Conservation (phyloP, 2,797 vertebrate species). For the Acrocephalus scirpaceus region DNA sequence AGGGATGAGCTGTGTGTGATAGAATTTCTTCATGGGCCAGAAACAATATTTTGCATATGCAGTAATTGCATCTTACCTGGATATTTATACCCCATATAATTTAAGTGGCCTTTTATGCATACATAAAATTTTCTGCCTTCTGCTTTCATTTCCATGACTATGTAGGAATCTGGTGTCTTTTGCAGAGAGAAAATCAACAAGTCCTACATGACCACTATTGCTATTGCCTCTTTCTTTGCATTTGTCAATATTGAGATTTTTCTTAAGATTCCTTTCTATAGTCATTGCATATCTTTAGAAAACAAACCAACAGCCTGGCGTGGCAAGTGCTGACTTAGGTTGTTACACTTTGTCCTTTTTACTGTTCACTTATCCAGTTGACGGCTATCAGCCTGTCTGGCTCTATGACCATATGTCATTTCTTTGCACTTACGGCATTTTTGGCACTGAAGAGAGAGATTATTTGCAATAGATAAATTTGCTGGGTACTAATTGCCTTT, state of each 20-base stretch:
- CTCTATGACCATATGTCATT: background rate
- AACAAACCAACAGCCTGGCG: background rate
- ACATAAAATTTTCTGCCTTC: background rate
- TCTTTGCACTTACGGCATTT: background rate
- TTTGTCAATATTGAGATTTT: background rate
- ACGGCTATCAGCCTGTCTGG: background rate
- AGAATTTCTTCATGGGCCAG: background rate
- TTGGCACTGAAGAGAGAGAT: background rate
- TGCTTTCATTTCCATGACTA: background rate
- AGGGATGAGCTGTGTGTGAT: background rate
- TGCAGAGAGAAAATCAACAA: background rate
- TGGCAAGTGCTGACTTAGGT: background rate
- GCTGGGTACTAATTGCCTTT: background rate
- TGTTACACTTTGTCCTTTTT: background rate
- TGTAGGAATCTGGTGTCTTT: background rate
- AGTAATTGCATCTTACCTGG: background rate
- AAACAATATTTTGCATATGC: background rate
- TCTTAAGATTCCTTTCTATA: background rate
- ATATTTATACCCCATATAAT: background rate
- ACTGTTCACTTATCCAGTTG: background rate
- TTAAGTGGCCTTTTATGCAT: background rate
- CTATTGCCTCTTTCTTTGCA: background rate
- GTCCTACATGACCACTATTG: background rate
- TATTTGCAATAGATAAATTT: background rate
- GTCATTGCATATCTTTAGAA: background rate